These are phyloP conservation scores for Chiridota heheva DNA, from an alignment of 35 echinoderm and acorn worm species.

Conservation along the genomic window DNA sequence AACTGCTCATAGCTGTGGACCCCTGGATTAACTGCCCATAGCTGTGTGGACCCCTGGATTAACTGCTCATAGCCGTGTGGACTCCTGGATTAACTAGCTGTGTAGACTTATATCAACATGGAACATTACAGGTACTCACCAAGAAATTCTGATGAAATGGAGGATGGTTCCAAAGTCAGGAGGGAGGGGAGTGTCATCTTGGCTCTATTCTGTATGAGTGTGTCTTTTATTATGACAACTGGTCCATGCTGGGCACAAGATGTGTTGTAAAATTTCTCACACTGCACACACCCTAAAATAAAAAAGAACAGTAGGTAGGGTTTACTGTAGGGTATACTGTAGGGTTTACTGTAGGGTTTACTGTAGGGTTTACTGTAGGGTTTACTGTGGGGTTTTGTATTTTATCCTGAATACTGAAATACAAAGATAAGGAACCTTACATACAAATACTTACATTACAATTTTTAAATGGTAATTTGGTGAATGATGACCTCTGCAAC, in stretches of 20 bases:
- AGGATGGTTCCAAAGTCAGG: slow-evolving; percentile 24
- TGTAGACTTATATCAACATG: not conserved
- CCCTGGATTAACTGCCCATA: too few relatives aligned
- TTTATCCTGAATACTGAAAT: too few relatives aligned
- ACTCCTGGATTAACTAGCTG: not conserved
- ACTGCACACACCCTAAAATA: slow-evolving; percentile 23
- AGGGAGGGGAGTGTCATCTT: slow-evolving; percentile 43
- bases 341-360: too few relatives aligned
- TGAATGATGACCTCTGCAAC: too few relatives aligned
- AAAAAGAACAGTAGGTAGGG: too few relatives aligned
- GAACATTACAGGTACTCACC: slow-evolving; percentile 1
- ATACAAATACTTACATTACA: too few relatives aligned
- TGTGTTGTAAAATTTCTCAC: slow-evolving; percentile 4
- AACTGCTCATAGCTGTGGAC: too few relatives aligned
- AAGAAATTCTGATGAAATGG: slow-evolving; percentile 22
- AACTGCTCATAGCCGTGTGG: not conserved
- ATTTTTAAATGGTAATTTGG: too few relatives aligned
- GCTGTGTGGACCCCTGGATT: not conserved
- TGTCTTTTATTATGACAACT: slow-evolving; percentile 30
- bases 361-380: too few relatives aligned
- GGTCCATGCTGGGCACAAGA: slow-evolving; percentile 35
- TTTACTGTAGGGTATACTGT: too few relatives aligned
- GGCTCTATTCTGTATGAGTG: slow-evolving; percentile 41
- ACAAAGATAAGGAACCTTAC: too few relatives aligned
- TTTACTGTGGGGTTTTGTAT: too few relatives aligned